A percentile compares a stretch with the other conserved stretches of the same genome.
Evolutionary conservation across 2,113 vertebrate genomes (phyloP).

Genomic region (Mastomys coucha): DNA sequence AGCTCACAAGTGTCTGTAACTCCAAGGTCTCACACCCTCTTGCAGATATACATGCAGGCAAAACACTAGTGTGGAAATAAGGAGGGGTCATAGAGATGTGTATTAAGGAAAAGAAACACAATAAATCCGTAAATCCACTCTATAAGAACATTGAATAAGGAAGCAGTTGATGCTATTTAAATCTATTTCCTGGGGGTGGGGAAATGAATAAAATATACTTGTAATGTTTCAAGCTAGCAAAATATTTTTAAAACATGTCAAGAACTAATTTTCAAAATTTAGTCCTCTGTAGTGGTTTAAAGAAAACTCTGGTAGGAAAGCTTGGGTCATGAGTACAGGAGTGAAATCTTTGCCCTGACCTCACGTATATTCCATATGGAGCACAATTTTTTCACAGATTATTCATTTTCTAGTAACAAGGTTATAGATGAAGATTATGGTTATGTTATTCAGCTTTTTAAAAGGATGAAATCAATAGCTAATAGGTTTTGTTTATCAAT

Average conservation of each 20-base stretch:
- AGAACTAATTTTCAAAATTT: background rate
- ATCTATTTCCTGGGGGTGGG: background rate
- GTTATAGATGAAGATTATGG: background rate
- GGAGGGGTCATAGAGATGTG: too few species aligned
- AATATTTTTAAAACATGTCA: background rate
- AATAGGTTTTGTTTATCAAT: background rate
- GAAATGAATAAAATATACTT: background rate
- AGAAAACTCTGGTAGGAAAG: background rate
- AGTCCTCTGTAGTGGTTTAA: background rate
- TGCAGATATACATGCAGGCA: too few species aligned
- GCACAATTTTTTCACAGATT: background rate
- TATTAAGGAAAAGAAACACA: constrained; percentile 43
- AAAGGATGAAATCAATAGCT: background rate
- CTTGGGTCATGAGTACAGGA: background rate
- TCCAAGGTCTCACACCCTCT: too few species aligned
- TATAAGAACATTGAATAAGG: background rate
- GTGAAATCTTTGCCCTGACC: background rate
- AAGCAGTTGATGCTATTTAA: constrained; percentile 18
- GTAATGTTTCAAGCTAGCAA: background rate
- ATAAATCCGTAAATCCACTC: background rate
- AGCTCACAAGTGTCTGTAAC: too few species aligned
- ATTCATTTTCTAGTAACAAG: background rate
- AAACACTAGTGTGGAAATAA: too few species aligned
- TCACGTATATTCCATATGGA: background rate
- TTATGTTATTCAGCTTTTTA: background rate